phyloP scores from a whole-genome alignment of 2,888 invertebrate genomes.

The Agrilus biguttatus region DNA sequence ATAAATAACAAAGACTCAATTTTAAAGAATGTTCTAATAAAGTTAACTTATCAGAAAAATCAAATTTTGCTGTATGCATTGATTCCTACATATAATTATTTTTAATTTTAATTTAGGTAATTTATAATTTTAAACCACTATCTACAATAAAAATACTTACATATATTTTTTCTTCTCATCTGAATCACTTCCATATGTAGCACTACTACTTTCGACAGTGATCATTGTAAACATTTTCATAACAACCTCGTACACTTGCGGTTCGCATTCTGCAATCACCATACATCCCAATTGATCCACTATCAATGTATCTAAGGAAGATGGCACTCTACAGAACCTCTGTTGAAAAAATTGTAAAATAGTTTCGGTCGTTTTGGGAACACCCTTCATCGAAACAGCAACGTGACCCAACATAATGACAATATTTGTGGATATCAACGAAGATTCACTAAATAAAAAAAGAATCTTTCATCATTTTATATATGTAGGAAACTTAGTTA shows the following conservation, averaged over 20 bases:
- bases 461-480: no score
- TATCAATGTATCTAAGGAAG: constrained; percentile 82
- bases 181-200: constrained; percentile 49
- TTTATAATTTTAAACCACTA: no score
- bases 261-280: constrained; percentile 85
- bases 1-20: no score
- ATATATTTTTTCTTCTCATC: constrained; percentile 45
- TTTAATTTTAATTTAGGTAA: no score
- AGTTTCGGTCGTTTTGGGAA: constrained; percentile 86
- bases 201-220: constrained; percentile 80
- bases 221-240: constrained; percentile 97
- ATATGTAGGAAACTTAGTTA: not conserved
- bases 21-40: not conserved
- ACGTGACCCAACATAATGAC: constrained; percentile 96
- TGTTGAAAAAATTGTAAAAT: constrained; percentile 96
- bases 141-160: constrained; percentile 14
- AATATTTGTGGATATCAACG: constrained; percentile 88
- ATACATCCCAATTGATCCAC: constrained; percentile 97
- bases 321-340: constrained; percentile 83
- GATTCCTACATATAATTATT: no score
- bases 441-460: constrained; percentile 57
- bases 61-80: no score
- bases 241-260: constrained; percentile 79
- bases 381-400: constrained; percentile 85
- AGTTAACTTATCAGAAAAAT: not conserved